Base-by-base conservation (phyloP, 2,113 vertebrate genomes). In the Amazona vittata region DNA sequence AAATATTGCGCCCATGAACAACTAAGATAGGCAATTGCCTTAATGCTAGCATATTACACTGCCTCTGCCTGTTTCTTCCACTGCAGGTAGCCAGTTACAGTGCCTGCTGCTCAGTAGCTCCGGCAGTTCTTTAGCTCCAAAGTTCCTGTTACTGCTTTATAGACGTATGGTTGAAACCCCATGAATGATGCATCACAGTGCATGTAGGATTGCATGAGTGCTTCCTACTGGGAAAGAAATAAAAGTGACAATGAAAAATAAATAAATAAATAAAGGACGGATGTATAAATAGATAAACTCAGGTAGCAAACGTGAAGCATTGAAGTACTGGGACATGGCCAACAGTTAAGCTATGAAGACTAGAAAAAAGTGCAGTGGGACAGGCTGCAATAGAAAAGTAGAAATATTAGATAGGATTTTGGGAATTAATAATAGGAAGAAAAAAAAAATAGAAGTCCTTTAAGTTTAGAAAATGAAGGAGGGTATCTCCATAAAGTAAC, bases 11-110 rank as follows among this genome's bases (percentile, higher is more conserved):
- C 0, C 5, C 15, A 12, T 41, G 10, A 67, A n/a, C 5, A 53
- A 41, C 2, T 35, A 21, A 57, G 87, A 24, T 12, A 11, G 4
- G 0, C 11, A 47, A 9, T 1, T 15, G 5, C 9, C 46, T 59
- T 39, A 74, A 50, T 4, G 21, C 4, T 18, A 39, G 11, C 11
- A 18, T 2, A 11, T 65, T 39, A 8, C 4, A 20, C 2, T 7
- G 20, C 6, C 5, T 80, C 75, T 74, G 5, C 5, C 5, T 16
- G 21, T 50, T 73, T 33, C 12, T 46, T 1, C 4, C 6, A 5
- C 28, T 76, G 11, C 3, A 35, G 21, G 29, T 7, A 33, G 15
- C 3, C 15, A 50, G 25, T 64, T 28, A 25, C 33, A 11, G 3
- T 21, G 39, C 6, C 12, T 68, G 1, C 19, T 63, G 16, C 7